Base-by-base conservation (phyloP, 2,888 invertebrate species). In the Eucriotettix oculatus region DNA sequence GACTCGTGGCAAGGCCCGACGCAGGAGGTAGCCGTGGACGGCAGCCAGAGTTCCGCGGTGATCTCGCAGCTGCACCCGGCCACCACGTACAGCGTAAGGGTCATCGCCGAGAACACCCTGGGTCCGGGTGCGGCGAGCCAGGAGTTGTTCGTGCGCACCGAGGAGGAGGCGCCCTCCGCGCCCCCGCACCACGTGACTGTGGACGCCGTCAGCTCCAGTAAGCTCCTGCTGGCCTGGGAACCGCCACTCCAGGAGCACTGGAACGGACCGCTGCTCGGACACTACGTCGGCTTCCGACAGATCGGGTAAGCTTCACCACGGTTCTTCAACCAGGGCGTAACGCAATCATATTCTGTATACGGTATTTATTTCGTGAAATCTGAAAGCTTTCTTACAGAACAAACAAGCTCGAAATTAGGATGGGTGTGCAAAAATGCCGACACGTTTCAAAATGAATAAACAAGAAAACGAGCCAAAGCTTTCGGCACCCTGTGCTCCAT, bases 61-160 rank as follows among this genome's bases (percentile, higher is more conserved):
- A 63, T 79, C 54, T 66, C 78, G n/a, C 75, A 76, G 1, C 70
- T 83, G 1, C 78, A 78, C 66, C 82, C 82, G 0, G 78, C 79
- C 11, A 72, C 80, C 11, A 75, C 76, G 10, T 75, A 82, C 43
- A 76, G 79, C 44, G 77, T 82, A 3, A 70, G 80, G 10, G 78
- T 82, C 5, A 75, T 80, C 66, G 74, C 82, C 54, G 79, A 79
- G 59, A 82, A 83, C 67, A 71, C 79, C 43, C 69, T 83, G 53
- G 79, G 82, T 52, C 66, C 69, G 42, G 72, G 75, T 48, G 43
- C 58, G 5, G 41, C 62, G n/a, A 63, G 63, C 54, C 52, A 57
- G 11, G 61, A 61, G 42, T 68, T 72, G 1, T 42, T 12, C 16
- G 61, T 63, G 67, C 61, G 54, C 11, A 65, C 65, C 14, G 62